Evolutionary conservation across 2,113 vertebrate genomes (phyloP).

Genomic region (Malaclemys terrapin): DNA sequence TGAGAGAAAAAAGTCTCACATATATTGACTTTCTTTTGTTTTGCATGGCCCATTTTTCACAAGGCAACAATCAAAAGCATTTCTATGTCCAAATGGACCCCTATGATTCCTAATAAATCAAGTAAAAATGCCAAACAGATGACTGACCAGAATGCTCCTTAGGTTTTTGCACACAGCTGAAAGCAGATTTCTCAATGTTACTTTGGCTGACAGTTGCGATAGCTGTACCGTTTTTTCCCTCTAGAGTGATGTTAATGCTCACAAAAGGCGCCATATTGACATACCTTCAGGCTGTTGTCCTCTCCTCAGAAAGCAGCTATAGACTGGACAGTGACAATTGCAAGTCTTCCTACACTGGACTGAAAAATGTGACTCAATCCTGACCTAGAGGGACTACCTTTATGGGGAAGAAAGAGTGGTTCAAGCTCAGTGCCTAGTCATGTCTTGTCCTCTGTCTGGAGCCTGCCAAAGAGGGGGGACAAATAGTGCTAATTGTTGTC

Average conservation of each 20-base stretch:
- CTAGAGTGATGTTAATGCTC: background rate
- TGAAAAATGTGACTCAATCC: fast-evolving
- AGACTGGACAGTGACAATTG: background rate
- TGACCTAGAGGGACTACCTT: background rate
- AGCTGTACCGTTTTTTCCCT: fast-evolving
- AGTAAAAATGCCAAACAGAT: background rate
- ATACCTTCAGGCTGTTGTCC: background rate
- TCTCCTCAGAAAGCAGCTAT: background rate
- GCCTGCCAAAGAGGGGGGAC: background rate
- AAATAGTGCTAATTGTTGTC: background rate
- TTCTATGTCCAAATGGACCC: background rate
- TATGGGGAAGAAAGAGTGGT: background rate
- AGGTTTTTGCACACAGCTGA: background rate
- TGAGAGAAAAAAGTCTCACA: background rate
- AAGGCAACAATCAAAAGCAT: background rate
- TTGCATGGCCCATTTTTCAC: background rate
- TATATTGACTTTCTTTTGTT: background rate
- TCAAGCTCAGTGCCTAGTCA: background rate
- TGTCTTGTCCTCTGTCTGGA: background rate
- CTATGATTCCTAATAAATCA: background rate
- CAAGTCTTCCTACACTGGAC: background rate
- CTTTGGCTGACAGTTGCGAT: background rate
- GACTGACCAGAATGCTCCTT: background rate
- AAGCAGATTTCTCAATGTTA: background rate
- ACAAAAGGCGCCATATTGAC: background rate